Evolutionary conservation across 1,140 invertebrate genomes (phyloP), one percentile per base, ranked within the genome.

Genomic region (Bombus difficillimus): DNA sequence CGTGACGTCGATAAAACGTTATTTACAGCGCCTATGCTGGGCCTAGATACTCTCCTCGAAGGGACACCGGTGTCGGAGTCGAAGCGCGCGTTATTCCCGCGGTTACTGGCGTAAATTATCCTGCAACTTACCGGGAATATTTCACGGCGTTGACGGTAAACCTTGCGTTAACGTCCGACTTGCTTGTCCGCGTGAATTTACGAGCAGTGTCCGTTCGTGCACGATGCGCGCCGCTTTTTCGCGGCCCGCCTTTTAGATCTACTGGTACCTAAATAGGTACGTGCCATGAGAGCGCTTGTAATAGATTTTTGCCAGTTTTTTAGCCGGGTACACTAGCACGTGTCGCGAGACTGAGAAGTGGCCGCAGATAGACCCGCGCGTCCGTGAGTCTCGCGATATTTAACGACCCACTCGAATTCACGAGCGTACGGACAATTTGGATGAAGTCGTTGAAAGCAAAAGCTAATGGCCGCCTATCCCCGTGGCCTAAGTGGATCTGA

Each of bases 111-210:
- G 83, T 91, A 91, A 91, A 91, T 91, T 91, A 91, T 91, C 78
- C 87, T 69, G 79, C 90, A 84, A 88, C 83, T 91, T 91, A 91
- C 88, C 81, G 81, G 81, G 90, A 89, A 91, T 91, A 91, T 91
- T 91, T 91, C 89, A 91, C 77, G 72, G 82, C 82, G 90, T 90
- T 91, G 90, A 91, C 90, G 89, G 89, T 91, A 91, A 91, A 91
- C 90, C 89, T 89, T 91, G 90, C 89, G 88, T 91, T 91, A 91
- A 91, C 83, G 90, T 87, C 89, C 90, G 90, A 81, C 83, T 86
- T 80, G 86, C 90, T 89, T 87, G 88, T 91, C 88, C 86, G 88
- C 89, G 89, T 86, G 69, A 90, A 90, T 90, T 90, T 90, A 90
- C 86, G 89, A 90, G 62, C 89, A 81, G 75, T 90, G 89, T 90